Evolutionary conservation across 1,140 invertebrate genomes (phyloP).

Genomic region (Drosophila virilis): DNA sequence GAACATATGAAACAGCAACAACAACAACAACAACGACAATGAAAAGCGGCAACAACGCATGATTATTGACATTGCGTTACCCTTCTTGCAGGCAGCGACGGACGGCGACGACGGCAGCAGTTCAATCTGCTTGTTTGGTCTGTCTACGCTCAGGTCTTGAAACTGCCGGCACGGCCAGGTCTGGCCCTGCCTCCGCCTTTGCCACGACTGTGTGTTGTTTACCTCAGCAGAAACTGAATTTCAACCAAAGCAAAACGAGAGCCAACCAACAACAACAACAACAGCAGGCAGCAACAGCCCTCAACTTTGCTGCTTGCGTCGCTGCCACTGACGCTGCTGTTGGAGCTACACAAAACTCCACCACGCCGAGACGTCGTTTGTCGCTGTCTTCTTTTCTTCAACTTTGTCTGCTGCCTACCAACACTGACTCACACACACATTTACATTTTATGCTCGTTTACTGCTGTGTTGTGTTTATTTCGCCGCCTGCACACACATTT

Average conservation of each 20-base stretch:
- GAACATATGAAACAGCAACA: constrained; percentile 63
- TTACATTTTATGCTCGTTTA: constrained; percentile 47
- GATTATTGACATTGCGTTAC: constrained; percentile 81
- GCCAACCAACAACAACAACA: constrained; percentile 41
- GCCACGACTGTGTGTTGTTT: constrained; percentile 60
- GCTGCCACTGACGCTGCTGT: constrained; percentile 37
- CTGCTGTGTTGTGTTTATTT: constrained; percentile 39
- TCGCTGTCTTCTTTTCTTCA: constrained; percentile 63
- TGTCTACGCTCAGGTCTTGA: constrained; percentile 63
- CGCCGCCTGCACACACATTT: constrained; percentile 69
- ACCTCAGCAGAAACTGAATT: constrained; percentile 80
- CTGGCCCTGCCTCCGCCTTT: constrained; percentile 27
- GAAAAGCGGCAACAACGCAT: constrained; percentile 78
- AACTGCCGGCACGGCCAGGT: constrained; percentile 60
- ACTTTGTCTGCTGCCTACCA: constrained; percentile 71
- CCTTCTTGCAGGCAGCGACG: constrained; percentile 49
- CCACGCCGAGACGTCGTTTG: constrained; percentile 41
- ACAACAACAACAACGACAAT: constrained; percentile 57
- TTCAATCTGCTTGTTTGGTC: constrained; percentile 64
- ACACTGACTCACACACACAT: constrained; percentile 26
- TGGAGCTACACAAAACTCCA: constrained; percentile 57
- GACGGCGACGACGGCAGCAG: constrained; percentile 28
- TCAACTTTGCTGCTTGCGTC: constrained; percentile 38
- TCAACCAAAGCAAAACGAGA: constrained; percentile 58
- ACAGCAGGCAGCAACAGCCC: constrained; percentile 45